Evolutionary conservation across 2,113 vertebrate genomes (phyloP).

Genomic region (Oryzias javanicus): DNA sequence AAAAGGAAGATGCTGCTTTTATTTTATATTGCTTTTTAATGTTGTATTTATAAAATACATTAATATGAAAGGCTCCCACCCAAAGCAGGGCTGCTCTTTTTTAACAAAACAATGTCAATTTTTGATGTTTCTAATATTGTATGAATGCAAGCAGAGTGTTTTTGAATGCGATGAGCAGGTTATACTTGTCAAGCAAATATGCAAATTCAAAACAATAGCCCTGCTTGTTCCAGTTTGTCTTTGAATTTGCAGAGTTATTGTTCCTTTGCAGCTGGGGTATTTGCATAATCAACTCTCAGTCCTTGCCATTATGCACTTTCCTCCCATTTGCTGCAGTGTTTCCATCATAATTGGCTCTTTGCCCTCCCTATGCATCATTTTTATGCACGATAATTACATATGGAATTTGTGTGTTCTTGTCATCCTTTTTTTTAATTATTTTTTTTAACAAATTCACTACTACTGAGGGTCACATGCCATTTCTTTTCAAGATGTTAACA

Average conservation of each 20-base stretch:
- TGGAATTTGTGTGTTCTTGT: slow-evolving; percentile 30
- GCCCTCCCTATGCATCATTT: slow-evolving; percentile 53
- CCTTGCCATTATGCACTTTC: slow-evolving; percentile 59
- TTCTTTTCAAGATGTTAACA: slow-evolving; percentile 36
- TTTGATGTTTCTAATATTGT: slow-evolving; percentile 55
- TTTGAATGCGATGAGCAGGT: slow-evolving; percentile 65
- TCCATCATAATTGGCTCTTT: slow-evolving; percentile 60
- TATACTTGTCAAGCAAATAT: slow-evolving; percentile 69
- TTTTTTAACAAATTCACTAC: slow-evolving; percentile 14
- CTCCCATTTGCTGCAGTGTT: slow-evolving; percentile 55
- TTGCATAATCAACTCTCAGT: slow-evolving; percentile 72
- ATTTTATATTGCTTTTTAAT: slow-evolving; percentile 21
- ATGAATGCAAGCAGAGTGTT: slow-evolving; percentile 59
- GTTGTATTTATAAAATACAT: slow-evolving; percentile 29
- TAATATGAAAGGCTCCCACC: slow-evolving; percentile 24
- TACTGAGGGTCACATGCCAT: slow-evolving; percentile 41
- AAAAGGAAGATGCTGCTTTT: slow-evolving; percentile 12
- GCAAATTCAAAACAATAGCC: slow-evolving; percentile 68
- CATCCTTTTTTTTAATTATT: slow-evolving; percentile 28
- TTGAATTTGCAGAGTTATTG: slow-evolving; percentile 69
- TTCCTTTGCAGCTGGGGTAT: slow-evolving; percentile 70
- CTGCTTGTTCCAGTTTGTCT: slow-evolving; percentile 64
- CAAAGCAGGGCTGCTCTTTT: slow-evolving; percentile 32
- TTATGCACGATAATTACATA: slow-evolving; percentile 26
- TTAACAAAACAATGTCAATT: slow-evolving; percentile 60